Percentiles rank a stretch among this genome's conserved stretches.
Conservation (phyloP, 2,888 invertebrate genomes). For the Spisula solida region DNA sequence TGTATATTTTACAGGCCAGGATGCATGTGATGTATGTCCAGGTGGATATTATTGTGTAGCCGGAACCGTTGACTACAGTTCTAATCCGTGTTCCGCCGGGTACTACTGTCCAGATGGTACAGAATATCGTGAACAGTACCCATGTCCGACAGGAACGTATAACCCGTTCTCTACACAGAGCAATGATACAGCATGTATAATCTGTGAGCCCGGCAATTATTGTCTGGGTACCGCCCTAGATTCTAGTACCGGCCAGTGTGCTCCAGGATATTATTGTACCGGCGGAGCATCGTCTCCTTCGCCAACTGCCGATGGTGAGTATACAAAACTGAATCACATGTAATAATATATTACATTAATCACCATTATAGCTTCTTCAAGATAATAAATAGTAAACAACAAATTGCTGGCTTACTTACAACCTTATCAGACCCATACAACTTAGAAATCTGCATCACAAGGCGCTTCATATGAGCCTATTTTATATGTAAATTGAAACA, state of each 20-base stretch:
- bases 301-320: conserved; percentile 81
- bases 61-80: conserved; percentile 80
- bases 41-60: conserved; percentile 83
- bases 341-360: too few relatives aligned
- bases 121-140: conserved; percentile 77
- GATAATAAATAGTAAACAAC: too few relatives aligned
- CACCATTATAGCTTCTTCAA: too few relatives aligned
- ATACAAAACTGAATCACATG: background rate
- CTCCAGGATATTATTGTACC: conserved; percentile 85
- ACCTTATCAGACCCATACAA: too few relatives aligned
- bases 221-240: conserved; percentile 80
- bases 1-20: conserved; percentile 73
- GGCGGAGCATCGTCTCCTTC: conserved; percentile 79
- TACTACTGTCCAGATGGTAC: conserved; percentile 84
- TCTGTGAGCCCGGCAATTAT: conserved; percentile 84
- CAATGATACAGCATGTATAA: conserved; percentile 77
- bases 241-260: conserved; percentile 81
- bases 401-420: too few relatives aligned
- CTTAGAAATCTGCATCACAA: too few relatives aligned
- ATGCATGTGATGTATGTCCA: conserved; percentile 81
- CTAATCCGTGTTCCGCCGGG: conserved; percentile 77
- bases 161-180: conserved; percentile 76
- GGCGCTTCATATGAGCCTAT: too few relatives aligned
- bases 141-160: conserved; percentile 83
- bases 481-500: too few relatives aligned